Percentiles rank a stretch among this genome's conserved stretches.
These are phyloP conservation scores for Noctua janthina DNA, from an alignment of 2,888 invertebrate species.

Conservation along the genomic window DNA sequence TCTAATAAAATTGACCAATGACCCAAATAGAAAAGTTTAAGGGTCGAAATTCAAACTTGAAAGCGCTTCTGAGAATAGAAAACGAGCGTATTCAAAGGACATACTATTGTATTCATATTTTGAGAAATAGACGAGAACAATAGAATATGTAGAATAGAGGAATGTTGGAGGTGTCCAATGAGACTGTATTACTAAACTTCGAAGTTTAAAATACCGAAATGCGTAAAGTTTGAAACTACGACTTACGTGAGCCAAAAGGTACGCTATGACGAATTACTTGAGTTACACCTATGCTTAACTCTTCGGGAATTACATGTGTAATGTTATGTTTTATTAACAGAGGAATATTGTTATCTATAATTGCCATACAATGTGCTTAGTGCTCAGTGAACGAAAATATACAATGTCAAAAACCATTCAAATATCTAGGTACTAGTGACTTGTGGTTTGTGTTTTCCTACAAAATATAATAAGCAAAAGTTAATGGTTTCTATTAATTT, in stretches of 20 bases:
- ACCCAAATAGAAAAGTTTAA: conserved; percentile 48
- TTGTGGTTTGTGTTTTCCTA: neutral
- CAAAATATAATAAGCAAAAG: conserved; percentile 14
- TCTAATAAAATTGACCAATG: conserved; percentile 55
- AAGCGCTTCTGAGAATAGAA: conserved; percentile 13
- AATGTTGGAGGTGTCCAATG: too few species aligned
- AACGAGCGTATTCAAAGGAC: neutral
- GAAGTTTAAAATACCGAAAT: too few species aligned
- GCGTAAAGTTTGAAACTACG: too few species aligned
- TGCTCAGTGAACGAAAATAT: neutral
- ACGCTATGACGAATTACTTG: too few species aligned
- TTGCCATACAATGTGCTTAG: neutral
- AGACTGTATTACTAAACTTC: too few species aligned
- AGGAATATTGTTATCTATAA: neutral
- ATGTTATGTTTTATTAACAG: neutral
- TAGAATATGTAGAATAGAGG: neutral
- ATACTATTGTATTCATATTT: conserved; percentile 4
- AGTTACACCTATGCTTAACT: neutral
- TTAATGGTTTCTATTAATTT: conserved; percentile 12
- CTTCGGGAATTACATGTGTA: neutral
- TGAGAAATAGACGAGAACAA: neutral
- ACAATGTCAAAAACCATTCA: neutral
- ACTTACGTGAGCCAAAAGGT: too few species aligned
- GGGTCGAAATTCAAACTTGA: conserved; percentile 47
- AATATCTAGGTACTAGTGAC: neutral